These are phyloP conservation scores for Cordilura impudica DNA, from an alignment of 2,888 invertebrate genomes.

Conservation along the genomic window DNA sequence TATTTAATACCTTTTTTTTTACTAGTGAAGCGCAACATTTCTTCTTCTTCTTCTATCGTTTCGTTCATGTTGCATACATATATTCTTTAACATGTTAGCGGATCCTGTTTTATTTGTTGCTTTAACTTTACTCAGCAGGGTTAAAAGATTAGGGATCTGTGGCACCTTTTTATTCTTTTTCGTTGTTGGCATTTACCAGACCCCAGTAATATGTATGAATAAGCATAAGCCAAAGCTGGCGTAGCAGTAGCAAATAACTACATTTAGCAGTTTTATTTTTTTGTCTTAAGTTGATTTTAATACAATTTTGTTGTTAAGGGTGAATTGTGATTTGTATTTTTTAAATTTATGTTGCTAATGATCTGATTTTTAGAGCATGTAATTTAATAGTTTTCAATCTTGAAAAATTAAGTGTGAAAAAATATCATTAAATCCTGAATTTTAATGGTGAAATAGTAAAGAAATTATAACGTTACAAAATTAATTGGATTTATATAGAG, in stretches of 20 bases:
- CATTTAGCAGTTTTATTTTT: not conserved
- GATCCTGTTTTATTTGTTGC: slow-evolving; percentile 6
- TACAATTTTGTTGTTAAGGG: slow-evolving; percentile 19
- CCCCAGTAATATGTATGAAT: slow-evolving; percentile 24
- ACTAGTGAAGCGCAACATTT: slow-evolving; percentile 40
- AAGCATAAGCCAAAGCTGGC: slow-evolving; percentile 30
- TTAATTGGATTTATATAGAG: not conserved
- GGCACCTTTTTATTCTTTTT: slow-evolving; percentile 31
- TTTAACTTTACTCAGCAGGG: slow-evolving; percentile 14
- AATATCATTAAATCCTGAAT: slow-evolving; percentile 20
- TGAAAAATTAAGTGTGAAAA: slow-evolving; percentile 26
- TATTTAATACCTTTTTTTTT: slow-evolving; percentile 2
- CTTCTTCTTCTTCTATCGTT: slow-evolving; percentile 7
- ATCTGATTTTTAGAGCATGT: slow-evolving; percentile 26
- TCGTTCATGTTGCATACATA: not conserved
- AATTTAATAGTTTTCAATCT: slow-evolving; percentile 27
- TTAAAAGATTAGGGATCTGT: slow-evolving; percentile 43
- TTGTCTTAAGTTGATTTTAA: slow-evolving; percentile 24
- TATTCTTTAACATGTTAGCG: not conserved
- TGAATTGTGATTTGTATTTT: not conserved
- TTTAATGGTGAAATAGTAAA: not conserved
- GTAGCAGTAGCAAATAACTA: slow-evolving; percentile 6
- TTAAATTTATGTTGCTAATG: slow-evolving; percentile 23
- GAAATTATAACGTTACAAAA: not conserved
- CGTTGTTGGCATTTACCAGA: not conserved